A percentile compares a stretch with the other conserved stretches of the same genome.
Conservation (phyloP, 2,797 vertebrate species). For the Kryptopterus vitreolus region DNA sequence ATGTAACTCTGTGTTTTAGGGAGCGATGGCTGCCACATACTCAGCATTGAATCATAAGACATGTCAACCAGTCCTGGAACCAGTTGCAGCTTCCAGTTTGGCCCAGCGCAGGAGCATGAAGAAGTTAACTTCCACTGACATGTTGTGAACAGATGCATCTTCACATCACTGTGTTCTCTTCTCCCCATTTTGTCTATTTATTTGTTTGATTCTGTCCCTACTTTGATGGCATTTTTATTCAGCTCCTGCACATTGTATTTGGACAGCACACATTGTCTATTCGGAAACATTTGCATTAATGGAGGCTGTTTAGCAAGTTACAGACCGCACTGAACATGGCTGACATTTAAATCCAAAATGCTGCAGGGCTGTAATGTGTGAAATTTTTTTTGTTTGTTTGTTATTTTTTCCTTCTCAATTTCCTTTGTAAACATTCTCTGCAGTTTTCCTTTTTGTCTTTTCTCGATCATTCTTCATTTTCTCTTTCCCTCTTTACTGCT, state of each 20-base stretch:
- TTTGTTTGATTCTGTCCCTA: slow-evolving; percentile 58
- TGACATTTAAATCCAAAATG: slow-evolving; percentile 25
- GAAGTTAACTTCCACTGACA: slow-evolving; percentile 94
- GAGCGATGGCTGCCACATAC: slow-evolving; percentile 92
- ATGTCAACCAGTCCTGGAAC: slow-evolving; percentile 92
- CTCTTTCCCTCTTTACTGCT: slow-evolving; percentile 8
- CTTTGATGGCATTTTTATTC: slow-evolving; percentile 52
- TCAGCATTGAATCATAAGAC: slow-evolving; percentile 93
- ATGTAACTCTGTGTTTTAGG: slow-evolving; percentile 68
- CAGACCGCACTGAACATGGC: slow-evolving; percentile 27
- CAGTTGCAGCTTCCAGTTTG: slow-evolving; percentile 93
- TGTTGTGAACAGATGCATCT: slow-evolving; percentile 73
- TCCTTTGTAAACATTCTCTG: slow-evolving; percentile 19
- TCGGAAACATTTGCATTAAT: slow-evolving; percentile 34
- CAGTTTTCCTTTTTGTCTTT: slow-evolving; percentile 12
- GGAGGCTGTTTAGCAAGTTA: slow-evolving; percentile 26
- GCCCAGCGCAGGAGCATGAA: slow-evolving; percentile 97
- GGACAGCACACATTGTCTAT: slow-evolving; percentile 13
- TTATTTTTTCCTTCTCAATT: neutral
- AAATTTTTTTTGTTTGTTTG: neutral
- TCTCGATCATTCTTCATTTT: neutral
- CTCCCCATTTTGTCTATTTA: slow-evolving; percentile 43
- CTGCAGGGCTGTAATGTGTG: slow-evolving; percentile 18
- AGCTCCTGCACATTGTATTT: slow-evolving; percentile 41
- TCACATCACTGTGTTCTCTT: slow-evolving; percentile 58